Conservation (phyloP, 2,797 vertebrate genomes). For the Falco biarmicus region DNA sequence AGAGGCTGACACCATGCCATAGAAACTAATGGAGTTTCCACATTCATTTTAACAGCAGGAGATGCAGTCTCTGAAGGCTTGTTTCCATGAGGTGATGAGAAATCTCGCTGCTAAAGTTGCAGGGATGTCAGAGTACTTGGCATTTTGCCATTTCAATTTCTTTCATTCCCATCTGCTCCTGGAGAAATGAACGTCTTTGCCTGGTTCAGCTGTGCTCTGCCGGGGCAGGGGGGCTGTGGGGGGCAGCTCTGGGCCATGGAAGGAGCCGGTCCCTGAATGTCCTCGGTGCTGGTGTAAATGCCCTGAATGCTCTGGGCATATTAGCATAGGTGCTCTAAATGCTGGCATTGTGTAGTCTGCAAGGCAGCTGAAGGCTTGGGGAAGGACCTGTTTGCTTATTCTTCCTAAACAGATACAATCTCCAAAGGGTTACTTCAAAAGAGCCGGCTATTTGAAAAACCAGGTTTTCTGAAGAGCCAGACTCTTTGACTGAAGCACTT, state of each 20-base stretch:
- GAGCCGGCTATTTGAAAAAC: background rate
- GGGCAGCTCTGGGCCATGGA: background rate
- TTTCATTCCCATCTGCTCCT: constrained; percentile 27
- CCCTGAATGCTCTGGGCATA: background rate
- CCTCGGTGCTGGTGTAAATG: background rate
- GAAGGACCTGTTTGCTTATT: background rate
- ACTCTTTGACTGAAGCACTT: background rate
- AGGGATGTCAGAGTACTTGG: constrained; percentile 38
- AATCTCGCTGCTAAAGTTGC: constrained; percentile 43
- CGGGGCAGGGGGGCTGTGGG: accelerated
- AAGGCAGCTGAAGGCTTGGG: background rate
- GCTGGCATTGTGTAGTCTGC: background rate
- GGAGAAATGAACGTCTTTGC: background rate
- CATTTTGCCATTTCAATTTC: background rate
- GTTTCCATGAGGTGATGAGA: constrained; percentile 61
- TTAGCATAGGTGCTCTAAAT: background rate
- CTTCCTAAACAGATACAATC: background rate
- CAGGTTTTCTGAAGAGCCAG: constrained; percentile 6
- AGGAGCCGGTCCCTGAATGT: background rate
- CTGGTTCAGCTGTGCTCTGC: background rate
- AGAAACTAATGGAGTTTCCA: constrained; percentile 63
- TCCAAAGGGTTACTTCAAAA: background rate
- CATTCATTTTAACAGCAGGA: constrained; percentile 60
- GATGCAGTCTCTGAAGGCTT: constrained; percentile 46
- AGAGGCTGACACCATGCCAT: constrained; percentile 42